Evolutionary conservation across 2,888 invertebrate genomes (phyloP).

Genomic region (Melanostoma scalare): DNA sequence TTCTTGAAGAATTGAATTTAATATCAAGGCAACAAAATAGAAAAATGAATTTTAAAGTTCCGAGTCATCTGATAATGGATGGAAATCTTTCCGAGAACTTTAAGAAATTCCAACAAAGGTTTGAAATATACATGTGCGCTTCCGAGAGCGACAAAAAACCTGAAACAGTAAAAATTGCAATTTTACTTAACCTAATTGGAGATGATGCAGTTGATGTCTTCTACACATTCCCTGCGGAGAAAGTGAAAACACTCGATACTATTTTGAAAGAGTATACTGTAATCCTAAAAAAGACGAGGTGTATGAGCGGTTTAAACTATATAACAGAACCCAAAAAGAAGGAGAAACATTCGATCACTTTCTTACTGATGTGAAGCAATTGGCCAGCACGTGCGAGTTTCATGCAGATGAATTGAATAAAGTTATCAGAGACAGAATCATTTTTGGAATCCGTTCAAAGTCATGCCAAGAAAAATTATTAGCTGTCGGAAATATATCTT

Average conservation of each 20-base stretch:
- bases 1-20: too few species aligned
- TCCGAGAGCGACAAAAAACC: slow-evolving; percentile 12
- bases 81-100: slow-evolving; percentile 23
- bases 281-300: slow-evolving; percentile 24
- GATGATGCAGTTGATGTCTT: neutral
- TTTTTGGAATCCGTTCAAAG: slow-evolving; percentile 20
- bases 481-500: too few species aligned
- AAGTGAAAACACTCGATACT: neutral
- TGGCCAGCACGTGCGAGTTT: slow-evolving; percentile 20
- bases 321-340: slow-evolving; percentile 18
- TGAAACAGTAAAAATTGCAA: slow-evolving; percentile 7
- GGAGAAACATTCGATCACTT: slow-evolving; percentile 25
- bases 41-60: slow-evolving; percentile 22
- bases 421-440: slow-evolving; percentile 13
- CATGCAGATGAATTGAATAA: slow-evolving; percentile 15
- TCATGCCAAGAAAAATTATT: neutral
- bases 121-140: slow-evolving; percentile 27
- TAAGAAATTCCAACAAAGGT: slow-evolving; percentile 24
- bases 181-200: neutral
- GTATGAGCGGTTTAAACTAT: slow-evolving; percentile 8
- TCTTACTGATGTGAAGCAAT: slow-evolving; percentile 27
- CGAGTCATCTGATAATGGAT: slow-evolving; percentile 8
- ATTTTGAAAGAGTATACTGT: slow-evolving; percentile 8
- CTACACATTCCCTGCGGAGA: neutral
- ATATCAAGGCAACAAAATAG: too few species aligned